Evolutionary conservation across 37 sponge, comb jelly and placozoan species (phyloP), one percentile per base, ranked within the genome.

Genomic region (Crambe crambe): DNA sequence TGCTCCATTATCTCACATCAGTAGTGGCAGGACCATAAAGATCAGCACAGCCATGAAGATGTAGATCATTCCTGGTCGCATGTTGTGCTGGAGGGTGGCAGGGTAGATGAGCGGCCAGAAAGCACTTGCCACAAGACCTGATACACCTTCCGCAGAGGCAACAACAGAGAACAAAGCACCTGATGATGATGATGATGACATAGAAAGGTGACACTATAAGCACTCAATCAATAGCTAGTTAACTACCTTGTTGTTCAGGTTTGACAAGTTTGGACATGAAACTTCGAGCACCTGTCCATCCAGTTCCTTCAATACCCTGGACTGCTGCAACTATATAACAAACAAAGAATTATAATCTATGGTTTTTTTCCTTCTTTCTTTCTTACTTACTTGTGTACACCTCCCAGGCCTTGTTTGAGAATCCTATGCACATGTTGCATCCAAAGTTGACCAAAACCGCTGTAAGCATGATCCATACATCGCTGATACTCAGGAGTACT

Each of bases 241-340:
- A 47, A 12, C 51, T 47, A 86, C 89, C 89, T 83, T 80, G 66
- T 21, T 88, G 78, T 44, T 73, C 67, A 0, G 42, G 36, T 61
- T 34, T 36, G 6, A 88, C 84, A 38, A 75, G 31, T 65, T 82
- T 82, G 15, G 89, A 88, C 59, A 83, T 41, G 47, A 77, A n/a
- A 1, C 72, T 34, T 63, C 89, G 70, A 25, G 83, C 30, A 10
- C 63, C 59, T 59, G 88, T 36, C 27, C 37, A 47, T 8, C 42
- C 43, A 5, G 78, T 18, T 31, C 65, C 44, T 20, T 71, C 83
- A 23, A 76, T 59, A 21, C 65, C 68, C 9, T 74, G 47, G 35
- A 78, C 2, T 22, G 30, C 57, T 20, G 41, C 66, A 75, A 88
- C 84, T 88, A 79, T 12, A 47, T 6, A 6, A 47, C 12, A 47